A percentile compares a stretch with the other conserved stretches of the same genome.
Conservation (phyloP, 2,888 invertebrate genomes). For the Eustalomyia histrio region DNA sequence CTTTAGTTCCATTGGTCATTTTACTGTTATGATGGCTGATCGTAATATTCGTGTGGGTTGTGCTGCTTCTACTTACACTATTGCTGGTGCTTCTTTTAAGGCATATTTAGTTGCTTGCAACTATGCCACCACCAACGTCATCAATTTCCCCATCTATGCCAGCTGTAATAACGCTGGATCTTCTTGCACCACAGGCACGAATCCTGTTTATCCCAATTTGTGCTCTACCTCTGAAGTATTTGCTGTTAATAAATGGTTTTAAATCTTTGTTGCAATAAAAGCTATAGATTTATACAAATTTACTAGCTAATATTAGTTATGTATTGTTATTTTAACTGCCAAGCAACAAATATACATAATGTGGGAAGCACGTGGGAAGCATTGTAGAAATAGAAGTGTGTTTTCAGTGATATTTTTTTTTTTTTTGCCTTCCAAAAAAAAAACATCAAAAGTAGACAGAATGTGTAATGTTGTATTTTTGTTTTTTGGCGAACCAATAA, state of each 20-base stretch:
- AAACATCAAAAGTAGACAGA: no score
- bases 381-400: no score
- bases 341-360: no score
- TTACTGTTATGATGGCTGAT: constrained; percentile 71
- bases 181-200: constrained; percentile 62
- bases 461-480: no score
- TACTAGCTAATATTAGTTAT: no score
- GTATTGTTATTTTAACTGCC: no score
- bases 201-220: constrained; percentile 68
- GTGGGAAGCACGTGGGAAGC: no score
- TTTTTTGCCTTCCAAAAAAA: no score
- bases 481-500: no score
- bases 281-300: no score
- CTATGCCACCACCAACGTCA: constrained; percentile 68
- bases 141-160: constrained; percentile 68
- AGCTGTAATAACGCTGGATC: constrained; percentile 67
- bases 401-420: no score
- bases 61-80: constrained; percentile 55
- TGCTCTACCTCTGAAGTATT: constrained; percentile 70
- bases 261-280: background rate
- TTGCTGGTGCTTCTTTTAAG: background rate
- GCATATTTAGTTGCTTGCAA: constrained; percentile 71
- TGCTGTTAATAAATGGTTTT: constrained; percentile 8
- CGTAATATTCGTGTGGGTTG: constrained; percentile 72
- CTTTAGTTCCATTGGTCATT: constrained; percentile 71